Evolutionary conservation across 1,140 invertebrate genomes (phyloP).

Genomic region (Drosophila insularis): DNA sequence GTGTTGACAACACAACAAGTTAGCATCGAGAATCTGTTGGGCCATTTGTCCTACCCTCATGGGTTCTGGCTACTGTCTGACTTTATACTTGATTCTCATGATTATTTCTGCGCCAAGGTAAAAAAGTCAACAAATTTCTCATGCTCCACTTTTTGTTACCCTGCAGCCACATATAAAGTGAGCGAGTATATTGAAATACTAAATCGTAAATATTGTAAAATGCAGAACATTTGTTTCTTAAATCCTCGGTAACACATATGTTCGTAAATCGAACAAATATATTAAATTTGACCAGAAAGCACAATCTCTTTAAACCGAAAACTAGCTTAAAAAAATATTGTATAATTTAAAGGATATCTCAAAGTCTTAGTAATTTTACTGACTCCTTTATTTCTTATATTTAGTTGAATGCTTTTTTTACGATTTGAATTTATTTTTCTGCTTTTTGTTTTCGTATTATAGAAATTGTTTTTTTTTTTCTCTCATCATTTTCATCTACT

Average conservation of each 20-base stretch:
- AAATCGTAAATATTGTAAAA: too few species aligned
- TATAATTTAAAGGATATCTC: not conserved
- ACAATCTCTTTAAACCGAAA: too few species aligned
- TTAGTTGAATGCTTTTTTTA: conserved; percentile 9
- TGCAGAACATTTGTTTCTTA: too few species aligned
- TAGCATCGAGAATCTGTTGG: conserved; percentile 53
- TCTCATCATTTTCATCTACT: conserved; percentile 2
- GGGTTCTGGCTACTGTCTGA: conserved; percentile 37
- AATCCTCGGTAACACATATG: too few species aligned
- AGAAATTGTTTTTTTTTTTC: conserved; percentile 31
- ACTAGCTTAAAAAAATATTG: too few species aligned
- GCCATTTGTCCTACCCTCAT: conserved; percentile 49
- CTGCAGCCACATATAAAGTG: not conserved
- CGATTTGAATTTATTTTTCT: conserved; percentile 31
- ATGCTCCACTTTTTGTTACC: not conserved
- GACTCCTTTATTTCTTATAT: not conserved
- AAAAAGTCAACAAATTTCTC: conserved; percentile 68
- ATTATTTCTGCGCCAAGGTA: conserved; percentile 50
- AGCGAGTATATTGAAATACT: too few species aligned
- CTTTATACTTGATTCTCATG: conserved; percentile 25
- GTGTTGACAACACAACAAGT: conserved; percentile 58
- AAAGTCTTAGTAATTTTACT: conserved; percentile 17
- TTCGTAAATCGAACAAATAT: too few species aligned
- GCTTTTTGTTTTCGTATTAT: conserved; percentile 21
- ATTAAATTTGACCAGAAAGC: too few species aligned